Percentiles rank a stretch among this genome's conserved stretches.
These are phyloP conservation scores for Catocala sponsa DNA, from an alignment of 2,888 invertebrate genomes.

Conservation along the genomic window DNA sequence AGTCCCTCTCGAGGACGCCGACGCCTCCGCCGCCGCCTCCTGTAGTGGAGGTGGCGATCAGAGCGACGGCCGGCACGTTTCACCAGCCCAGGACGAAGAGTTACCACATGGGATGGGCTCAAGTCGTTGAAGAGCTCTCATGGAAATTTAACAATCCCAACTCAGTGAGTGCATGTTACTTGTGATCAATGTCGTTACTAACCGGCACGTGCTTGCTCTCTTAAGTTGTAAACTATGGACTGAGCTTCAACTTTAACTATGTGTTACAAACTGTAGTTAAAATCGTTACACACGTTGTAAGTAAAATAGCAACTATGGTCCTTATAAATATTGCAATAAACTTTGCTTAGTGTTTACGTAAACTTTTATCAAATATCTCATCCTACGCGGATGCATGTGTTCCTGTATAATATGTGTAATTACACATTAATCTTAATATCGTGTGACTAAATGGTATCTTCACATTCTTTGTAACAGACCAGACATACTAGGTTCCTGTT, in stretches of 20 bases:
- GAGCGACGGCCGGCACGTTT: slow-evolving; percentile 8
- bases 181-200: slow-evolving; percentile 19
- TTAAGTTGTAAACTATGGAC: too few relatives aligned
- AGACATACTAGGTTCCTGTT: slow-evolving; percentile 2
- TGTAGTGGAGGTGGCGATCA: slow-evolving; percentile 24
- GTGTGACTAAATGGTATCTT: slow-evolving; percentile 33
- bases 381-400: slow-evolving; percentile 15
- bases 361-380: slow-evolving; percentile 36
- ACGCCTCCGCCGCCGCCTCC: slow-evolving; percentile 19
- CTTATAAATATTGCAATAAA: too few relatives aligned
- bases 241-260: too few relatives aligned
- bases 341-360: slow-evolving; percentile 19
- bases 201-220: slow-evolving; percentile 12
- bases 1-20: slow-evolving; percentile 12
- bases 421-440: slow-evolving; percentile 27
- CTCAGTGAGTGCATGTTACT: slow-evolving; percentile 63
- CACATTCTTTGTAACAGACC: slow-evolving; percentile 15
- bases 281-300: too few relatives aligned
- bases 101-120: slow-evolving; percentile 71
- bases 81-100: slow-evolving; percentile 55
- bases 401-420: slow-evolving; percentile 22
- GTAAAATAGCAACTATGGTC: too few relatives aligned
- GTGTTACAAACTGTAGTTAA: too few relatives aligned
- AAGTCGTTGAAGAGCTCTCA: slow-evolving; percentile 75
- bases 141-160: slow-evolving; percentile 61